Percentiles rank a stretch among this genome's conserved stretches.
Conservation (phyloP, 2,113 vertebrate genomes). For the Nipponia nippon region DNA sequence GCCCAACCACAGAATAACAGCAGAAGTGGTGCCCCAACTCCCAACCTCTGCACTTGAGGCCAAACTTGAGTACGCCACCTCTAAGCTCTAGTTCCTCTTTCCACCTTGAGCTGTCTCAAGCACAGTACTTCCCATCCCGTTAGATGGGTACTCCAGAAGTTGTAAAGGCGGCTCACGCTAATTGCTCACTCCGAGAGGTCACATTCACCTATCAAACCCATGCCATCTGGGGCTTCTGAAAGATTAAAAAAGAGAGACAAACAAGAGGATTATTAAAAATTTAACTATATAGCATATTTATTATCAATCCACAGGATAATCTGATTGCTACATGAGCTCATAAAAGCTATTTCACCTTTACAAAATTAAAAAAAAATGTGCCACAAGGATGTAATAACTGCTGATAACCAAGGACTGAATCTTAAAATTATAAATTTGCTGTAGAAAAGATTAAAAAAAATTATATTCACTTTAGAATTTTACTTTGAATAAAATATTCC, state of each 20-base stretch:
- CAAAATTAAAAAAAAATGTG: constrained; percentile 81
- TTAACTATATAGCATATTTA: constrained; percentile 84
- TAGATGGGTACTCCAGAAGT: background rate
- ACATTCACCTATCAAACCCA: background rate
- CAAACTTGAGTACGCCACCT: background rate
- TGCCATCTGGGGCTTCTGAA: background rate
- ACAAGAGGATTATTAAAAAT: constrained; percentile 74
- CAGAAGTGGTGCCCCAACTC: background rate
- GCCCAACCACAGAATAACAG: background rate
- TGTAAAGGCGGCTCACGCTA: background rate
- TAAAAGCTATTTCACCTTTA: constrained; percentile 85
- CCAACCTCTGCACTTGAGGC: background rate
- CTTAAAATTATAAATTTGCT: constrained; percentile 87
- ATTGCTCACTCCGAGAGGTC: background rate
- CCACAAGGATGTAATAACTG: constrained; percentile 79
- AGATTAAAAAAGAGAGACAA: constrained; percentile 50
- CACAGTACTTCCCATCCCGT: background rate
- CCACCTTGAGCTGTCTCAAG: background rate
- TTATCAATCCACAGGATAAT: constrained; percentile 88
- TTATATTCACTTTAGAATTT: constrained; percentile 86
- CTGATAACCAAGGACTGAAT: constrained; percentile 82
- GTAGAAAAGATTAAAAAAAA: constrained; percentile 90
- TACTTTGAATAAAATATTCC: constrained; percentile 87
- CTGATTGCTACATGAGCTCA: constrained; percentile 84
- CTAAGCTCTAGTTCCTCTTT: background rate